Percentiles rank a stretch among this genome's conserved stretches.
phyloP scores from a whole-genome alignment of 2,113 vertebrate species.

The Tamias sibiricus region DNA sequence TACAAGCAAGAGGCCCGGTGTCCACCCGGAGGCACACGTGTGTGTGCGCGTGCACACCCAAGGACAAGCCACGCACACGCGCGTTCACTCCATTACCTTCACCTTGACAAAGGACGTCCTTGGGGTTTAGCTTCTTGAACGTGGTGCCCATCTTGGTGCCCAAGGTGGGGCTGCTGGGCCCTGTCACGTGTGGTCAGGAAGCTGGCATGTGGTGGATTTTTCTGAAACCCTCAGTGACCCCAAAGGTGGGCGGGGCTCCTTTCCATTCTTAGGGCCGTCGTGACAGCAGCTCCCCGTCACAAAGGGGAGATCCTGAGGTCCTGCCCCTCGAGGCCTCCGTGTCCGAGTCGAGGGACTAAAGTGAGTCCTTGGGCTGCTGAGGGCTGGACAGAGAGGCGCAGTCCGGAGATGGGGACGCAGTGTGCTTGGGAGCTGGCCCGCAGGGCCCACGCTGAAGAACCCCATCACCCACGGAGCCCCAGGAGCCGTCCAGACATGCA shows the following conservation, averaged over 20 bases:
- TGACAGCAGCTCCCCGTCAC: background rate
- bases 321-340: background rate
- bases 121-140: background rate
- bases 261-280: background rate
- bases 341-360: too few relatives aligned
- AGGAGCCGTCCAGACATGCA: fast-evolving
- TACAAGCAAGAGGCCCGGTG: fast-evolving
- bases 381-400: too few relatives aligned
- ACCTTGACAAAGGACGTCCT: background rate
- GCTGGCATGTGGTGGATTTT: background rate
- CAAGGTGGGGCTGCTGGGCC: too few relatives aligned
- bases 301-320: fast-evolving
- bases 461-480: background rate
- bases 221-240: background rate
- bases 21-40: fast-evolving
- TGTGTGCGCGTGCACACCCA: too few relatives aligned
- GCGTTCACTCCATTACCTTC: background rate
- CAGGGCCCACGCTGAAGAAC: fast-evolving
- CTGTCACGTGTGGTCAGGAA: background rate
- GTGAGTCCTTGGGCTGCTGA: background rate
- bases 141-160: background rate
- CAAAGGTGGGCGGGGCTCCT: background rate
- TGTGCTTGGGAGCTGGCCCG: background rate
- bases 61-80: fast-evolving
- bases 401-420: fast-evolving